phyloP scores from a whole-genome alignment of 2,797 vertebrate species.

The Petrocephalus sullivani region DNA sequence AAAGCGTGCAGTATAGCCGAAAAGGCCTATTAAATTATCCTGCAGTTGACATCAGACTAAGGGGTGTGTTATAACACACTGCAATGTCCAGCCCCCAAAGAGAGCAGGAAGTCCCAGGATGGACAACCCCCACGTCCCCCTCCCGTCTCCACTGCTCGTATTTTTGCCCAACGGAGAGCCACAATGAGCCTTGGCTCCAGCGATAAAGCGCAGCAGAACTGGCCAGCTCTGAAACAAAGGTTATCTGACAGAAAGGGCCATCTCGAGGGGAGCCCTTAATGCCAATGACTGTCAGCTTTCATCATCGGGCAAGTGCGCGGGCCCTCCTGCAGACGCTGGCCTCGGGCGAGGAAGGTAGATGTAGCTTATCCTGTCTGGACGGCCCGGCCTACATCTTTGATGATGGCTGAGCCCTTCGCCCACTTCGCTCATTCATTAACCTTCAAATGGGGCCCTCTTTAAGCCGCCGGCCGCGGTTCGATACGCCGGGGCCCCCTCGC shows the following conservation, averaged over 20 bases:
- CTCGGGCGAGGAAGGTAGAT: conserved; percentile 25
- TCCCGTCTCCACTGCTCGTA: not conserved
- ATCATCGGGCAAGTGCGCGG: conserved; percentile 14
- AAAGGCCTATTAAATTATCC: not conserved
- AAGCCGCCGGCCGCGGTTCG: conserved; percentile 17
- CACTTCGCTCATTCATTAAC: conserved; percentile 28
- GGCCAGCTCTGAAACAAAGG: conserved; percentile 26
- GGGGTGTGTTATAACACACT: not conserved
- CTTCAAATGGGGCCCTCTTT: conserved; percentile 21
- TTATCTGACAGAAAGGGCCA: conserved; percentile 21
- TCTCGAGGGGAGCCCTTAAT: conserved; percentile 18
- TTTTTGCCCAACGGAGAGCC: not conserved
- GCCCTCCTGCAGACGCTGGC: conserved; percentile 25
- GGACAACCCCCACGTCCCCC: not conserved
- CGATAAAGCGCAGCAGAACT: conserved; percentile 17
- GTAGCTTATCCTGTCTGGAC: conserved; percentile 31
- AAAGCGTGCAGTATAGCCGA: not conserved
- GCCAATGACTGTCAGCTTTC: conserved; percentile 29
- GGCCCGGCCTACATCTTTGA: conserved; percentile 24
- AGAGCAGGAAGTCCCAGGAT: not conserved
- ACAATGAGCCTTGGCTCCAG: not conserved
- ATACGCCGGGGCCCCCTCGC: not conserved
- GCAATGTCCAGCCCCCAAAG: not conserved
- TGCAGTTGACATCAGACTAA: not conserved
- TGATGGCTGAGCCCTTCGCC: conserved; percentile 23